These are phyloP conservation scores for Stegophylla sp. DNA, from an alignment of 2,888 invertebrate species.

Conservation along the genomic window DNA sequence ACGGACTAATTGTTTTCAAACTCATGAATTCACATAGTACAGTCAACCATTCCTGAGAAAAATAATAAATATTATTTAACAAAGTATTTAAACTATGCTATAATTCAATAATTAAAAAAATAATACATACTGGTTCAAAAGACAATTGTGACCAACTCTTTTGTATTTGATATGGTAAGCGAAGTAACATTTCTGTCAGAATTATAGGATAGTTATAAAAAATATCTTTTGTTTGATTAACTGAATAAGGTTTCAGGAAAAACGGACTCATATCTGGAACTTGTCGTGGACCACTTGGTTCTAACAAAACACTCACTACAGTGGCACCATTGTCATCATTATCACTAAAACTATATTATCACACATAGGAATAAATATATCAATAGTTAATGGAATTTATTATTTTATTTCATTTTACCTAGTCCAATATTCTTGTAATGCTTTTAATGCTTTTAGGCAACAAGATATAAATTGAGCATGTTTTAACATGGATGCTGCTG, in stretches of 20 bases:
- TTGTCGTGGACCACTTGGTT: constrained; percentile 80
- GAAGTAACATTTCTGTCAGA: constrained; percentile 92
- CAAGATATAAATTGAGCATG: constrained; percentile 43
- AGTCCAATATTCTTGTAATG: constrained; percentile 52
- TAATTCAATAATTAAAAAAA: constrained; percentile 17
- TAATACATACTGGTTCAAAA: constrained; percentile 63
- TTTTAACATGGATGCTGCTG: constrained; percentile 50
- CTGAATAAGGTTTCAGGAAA: constrained; percentile 90
- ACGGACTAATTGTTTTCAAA: constrained; percentile 69
- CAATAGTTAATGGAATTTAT: constrained; percentile 7
- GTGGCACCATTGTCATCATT: constrained; percentile 59
- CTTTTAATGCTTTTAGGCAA: constrained; percentile 44
- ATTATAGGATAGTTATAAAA: constrained; percentile 93
- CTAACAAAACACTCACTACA: constrained; percentile 74
- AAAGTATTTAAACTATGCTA: not conserved
- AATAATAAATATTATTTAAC: constrained; percentile 12
- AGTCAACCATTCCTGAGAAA: constrained; percentile 73
- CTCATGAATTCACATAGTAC: constrained; percentile 93
- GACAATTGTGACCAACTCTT: constrained; percentile 63
- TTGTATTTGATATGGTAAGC: constrained; percentile 77
- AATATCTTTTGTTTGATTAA: constrained; percentile 87
- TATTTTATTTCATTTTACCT: too few relatives aligned
- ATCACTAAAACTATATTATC: constrained; percentile 40
- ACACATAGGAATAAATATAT: constrained; percentile 2
- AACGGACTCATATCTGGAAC: constrained; percentile 95